Conservation (phyloP, 2,113 vertebrate species). For the Xiphophorus couchianus region DNA sequence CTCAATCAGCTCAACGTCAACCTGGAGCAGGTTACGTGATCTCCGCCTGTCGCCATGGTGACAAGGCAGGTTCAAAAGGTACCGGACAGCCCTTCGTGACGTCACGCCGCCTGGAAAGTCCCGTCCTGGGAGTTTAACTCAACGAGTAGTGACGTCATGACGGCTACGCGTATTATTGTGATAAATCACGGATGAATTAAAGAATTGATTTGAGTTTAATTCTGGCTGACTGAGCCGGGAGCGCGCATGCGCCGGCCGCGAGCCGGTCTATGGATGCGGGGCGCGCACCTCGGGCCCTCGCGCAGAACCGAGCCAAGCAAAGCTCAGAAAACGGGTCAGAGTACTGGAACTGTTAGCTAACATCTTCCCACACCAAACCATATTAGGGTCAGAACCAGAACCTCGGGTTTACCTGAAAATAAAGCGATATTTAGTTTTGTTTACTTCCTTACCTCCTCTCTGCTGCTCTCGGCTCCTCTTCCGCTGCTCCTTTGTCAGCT, state of each 20-base stretch:
- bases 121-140: conserved; percentile 38
- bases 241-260: not conserved
- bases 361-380: accelerated
- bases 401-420: not conserved
- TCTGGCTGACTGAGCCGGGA: not conserved
- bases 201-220: not conserved
- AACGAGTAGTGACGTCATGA: not conserved
- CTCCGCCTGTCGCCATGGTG: not conserved
- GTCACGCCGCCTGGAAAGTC: conserved; percentile 54
- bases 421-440: conserved; percentile 24
- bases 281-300: not conserved
- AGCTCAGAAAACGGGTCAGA: not conserved
- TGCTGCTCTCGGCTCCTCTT: conserved; percentile 41
- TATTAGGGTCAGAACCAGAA: no score
- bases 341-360: not conserved
- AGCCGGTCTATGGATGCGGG: not conserved
- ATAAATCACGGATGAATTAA: not conserved
- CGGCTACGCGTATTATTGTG: not conserved
- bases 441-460: conserved; percentile 75
- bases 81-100: conserved; percentile 12
- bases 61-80: not conserved
- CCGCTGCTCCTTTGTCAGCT: conserved; percentile 49
- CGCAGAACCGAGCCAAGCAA: not conserved
- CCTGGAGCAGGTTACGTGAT: not conserved
- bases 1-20: no score